Percentiles rank a stretch among this genome's conserved stretches.
These are phyloP conservation scores for Pollicipes pollicipes DNA, from an alignment of 1,140 invertebrate genomes.

Conservation along the genomic window DNA sequence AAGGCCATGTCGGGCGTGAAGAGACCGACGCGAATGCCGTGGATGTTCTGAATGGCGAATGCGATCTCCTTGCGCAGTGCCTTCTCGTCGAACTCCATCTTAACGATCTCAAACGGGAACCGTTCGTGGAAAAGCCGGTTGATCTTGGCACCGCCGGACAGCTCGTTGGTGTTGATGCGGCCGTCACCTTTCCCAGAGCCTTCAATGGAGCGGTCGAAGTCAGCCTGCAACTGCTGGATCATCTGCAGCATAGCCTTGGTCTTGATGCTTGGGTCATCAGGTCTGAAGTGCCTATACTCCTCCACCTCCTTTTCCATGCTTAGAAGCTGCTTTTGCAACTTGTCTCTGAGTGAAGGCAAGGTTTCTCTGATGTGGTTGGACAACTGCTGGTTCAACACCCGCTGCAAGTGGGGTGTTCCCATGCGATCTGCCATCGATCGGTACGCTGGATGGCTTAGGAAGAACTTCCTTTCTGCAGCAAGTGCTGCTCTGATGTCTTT, in stretches of 20 bases:
- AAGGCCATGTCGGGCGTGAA: slow-evolving; percentile 99
- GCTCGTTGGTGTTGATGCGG: slow-evolving; percentile 87
- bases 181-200: slow-evolving; percentile 66
- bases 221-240: slow-evolving; percentile 92
- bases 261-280: slow-evolving; percentile 95
- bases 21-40: slow-evolving; percentile 85
- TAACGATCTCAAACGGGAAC: slow-evolving; percentile 99
- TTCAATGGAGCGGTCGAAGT: slow-evolving; percentile 97
- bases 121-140: slow-evolving; percentile 96
- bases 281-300: slow-evolving; percentile 95
- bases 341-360: slow-evolving; percentile 81
- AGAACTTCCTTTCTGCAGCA: slow-evolving; percentile 93
- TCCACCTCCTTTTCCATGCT: slow-evolving; percentile 71
- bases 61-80: slow-evolving; percentile 93
- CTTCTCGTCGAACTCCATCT: slow-evolving; percentile 97
- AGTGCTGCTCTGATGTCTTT: slow-evolving; percentile 94
- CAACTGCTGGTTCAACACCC: slow-evolving; percentile 93
- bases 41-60: slow-evolving; percentile 97
- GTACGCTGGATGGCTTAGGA: slow-evolving; percentile 51
- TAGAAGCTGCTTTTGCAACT: slow-evolving; percentile 53
- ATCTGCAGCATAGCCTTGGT: slow-evolving; percentile 99
- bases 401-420: slow-evolving; percentile 92
- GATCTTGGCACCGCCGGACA: slow-evolving; percentile 97
- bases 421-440: slow-evolving; percentile 85
- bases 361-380: slow-evolving; percentile 99